A percentile compares a stretch with the other conserved stretches of the same genome.
phyloP scores from a whole-genome alignment of 2,113 vertebrate species.

The Bufo bufo region DNA sequence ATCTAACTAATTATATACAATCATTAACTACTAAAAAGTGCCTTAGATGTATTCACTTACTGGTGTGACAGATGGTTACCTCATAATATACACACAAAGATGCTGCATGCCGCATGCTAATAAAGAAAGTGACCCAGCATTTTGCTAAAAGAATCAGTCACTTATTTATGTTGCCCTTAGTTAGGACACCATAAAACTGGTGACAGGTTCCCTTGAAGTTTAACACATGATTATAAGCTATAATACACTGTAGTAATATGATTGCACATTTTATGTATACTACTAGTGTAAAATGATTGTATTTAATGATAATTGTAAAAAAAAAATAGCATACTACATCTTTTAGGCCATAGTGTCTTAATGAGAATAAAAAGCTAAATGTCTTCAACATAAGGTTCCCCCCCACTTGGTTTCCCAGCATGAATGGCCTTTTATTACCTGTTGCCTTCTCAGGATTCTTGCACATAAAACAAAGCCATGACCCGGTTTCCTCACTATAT shows the following conservation, averaged over 20 bases:
- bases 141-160: too few species aligned
- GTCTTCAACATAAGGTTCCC: background rate
- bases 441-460: slow-evolving; percentile 93
- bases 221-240: background rate
- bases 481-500: slow-evolving; percentile 84
- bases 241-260: background rate
- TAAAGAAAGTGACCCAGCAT: too few species aligned
- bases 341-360: background rate
- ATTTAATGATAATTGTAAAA: background rate
- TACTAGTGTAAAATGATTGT: background rate
- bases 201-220: too few species aligned
- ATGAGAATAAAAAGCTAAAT: background rate
- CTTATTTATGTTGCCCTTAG: too few species aligned
- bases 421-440: slow-evolving; percentile 71
- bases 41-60: too few species aligned
- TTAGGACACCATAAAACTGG: too few species aligned
- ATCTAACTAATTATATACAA: too few species aligned
- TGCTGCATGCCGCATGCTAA: too few species aligned
- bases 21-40: too few species aligned
- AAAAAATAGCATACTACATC: background rate
- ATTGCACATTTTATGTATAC: background rate
- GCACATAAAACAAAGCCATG: slow-evolving; percentile 98
- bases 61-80: too few species aligned
- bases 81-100: too few species aligned
- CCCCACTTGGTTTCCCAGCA: background rate